phyloP scores from a whole-genome alignment of 2,113 vertebrate species.

The Halichoeres trimaculatus region DNA sequence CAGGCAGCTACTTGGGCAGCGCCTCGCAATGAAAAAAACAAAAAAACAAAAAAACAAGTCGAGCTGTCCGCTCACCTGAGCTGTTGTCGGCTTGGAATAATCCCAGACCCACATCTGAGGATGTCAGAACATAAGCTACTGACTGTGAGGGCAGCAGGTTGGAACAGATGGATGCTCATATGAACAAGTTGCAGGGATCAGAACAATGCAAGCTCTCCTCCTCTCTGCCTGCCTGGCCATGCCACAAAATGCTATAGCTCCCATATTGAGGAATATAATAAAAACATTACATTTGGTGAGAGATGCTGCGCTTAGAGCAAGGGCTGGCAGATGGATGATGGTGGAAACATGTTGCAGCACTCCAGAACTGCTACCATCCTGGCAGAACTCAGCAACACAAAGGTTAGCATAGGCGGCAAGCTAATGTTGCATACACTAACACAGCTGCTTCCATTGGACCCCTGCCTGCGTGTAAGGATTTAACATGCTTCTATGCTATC shows the following conservation, averaged over 20 bases:
- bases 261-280: conserved; percentile 68
- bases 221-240: conserved; percentile 38
- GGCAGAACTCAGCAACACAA: conserved; percentile 60
- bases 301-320: conserved; percentile 48
- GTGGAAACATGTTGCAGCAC: conserved; percentile 75
- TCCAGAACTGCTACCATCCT: conserved; percentile 67
- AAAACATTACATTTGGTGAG: conserved; percentile 71
- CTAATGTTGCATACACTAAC: conserved; percentile 60
- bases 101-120: conserved; percentile 44
- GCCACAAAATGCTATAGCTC: conserved; percentile 50
- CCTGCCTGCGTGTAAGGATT: conserved; percentile 23
- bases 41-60: conserved; percentile 2
- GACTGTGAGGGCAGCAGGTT: conserved; percentile 51
- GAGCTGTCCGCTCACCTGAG: background rate
- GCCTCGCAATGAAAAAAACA: too few relatives aligned
- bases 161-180: conserved; percentile 69
- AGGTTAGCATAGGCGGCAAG: conserved; percentile 52
- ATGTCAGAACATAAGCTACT: conserved; percentile 33
- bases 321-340: conserved; percentile 72
- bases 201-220: conserved; percentile 34
- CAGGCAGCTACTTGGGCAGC: too few relatives aligned
- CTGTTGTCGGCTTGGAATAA: conserved; percentile 13
- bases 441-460: conserved; percentile 58
- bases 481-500: conserved; percentile 25
- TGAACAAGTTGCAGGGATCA: conserved; percentile 54